Conservation (phyloP, 2,113 vertebrate species). For the Planiliza haematocheilus region DNA sequence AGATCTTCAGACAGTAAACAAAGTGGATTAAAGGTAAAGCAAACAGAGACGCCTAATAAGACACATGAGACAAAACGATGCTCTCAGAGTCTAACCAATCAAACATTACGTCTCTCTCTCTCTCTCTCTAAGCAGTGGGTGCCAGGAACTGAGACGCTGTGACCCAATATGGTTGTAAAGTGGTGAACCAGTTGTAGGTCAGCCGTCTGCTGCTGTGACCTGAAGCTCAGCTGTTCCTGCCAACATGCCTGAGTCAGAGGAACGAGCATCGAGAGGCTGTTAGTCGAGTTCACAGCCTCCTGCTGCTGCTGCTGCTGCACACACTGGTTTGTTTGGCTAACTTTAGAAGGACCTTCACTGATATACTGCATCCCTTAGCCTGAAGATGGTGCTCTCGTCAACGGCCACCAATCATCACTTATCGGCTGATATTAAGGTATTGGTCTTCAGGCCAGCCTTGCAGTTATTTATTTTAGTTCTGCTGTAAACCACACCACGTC, state of each 20-base stretch:
- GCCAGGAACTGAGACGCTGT: not conserved
- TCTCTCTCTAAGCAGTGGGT: not conserved
- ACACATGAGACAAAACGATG: not conserved
- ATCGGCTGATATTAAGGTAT: too few relatives aligned
- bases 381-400: too few relatives aligned
- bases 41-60: not conserved
- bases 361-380: too few relatives aligned
- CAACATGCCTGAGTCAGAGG: not conserved
- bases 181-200: slow-evolving; percentile 3
- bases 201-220: not conserved
- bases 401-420: too few relatives aligned
- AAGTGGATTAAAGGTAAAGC: not conserved
- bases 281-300: not conserved
- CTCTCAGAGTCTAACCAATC: not conserved
- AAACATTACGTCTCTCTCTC: not conserved
- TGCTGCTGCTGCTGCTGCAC: not conserved
- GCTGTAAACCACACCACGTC: too few relatives aligned
- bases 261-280: not conserved
- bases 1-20: not conserved
- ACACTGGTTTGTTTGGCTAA: too few relatives aligned
- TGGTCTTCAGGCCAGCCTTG: too few relatives aligned
- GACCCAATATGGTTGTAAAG: slow-evolving; percentile 5
- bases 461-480: too few relatives aligned
- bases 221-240: not conserved
- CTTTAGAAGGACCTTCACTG: too few relatives aligned